These are phyloP conservation scores for Sebastolobus altivelis DNA, from an alignment of 2,797 vertebrate species.

Conservation along the genomic window DNA sequence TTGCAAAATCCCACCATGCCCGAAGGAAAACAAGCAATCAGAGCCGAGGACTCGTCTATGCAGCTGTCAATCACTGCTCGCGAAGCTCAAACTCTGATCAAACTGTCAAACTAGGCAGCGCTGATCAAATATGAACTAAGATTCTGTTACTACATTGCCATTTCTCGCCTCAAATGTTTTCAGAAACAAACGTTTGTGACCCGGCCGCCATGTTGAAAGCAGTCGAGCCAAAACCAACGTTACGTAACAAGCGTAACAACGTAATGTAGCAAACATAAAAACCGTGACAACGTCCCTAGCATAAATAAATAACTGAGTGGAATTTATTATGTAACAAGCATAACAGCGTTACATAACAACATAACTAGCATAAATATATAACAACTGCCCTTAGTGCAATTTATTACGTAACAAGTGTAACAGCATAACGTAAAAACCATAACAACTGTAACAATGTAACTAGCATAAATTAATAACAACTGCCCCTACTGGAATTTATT, in stretches of 20 bases:
- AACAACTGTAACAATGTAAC: too few species aligned
- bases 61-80: not conserved
- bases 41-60: not conserved
- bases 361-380: too few species aligned
- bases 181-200: not conserved
- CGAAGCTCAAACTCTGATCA: not conserved
- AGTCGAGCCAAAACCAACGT: not conserved
- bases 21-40: not conserved
- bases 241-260: too few species aligned
- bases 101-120: not conserved
- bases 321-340: too few species aligned
- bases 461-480: too few species aligned
- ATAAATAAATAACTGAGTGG: too few species aligned
- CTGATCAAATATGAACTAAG: not conserved
- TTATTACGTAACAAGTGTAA: too few species aligned
- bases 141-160: not conserved
- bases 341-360: too few species aligned
- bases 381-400: too few species aligned
- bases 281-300: fast-evolving
- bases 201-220: not conserved
- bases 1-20: not conserved
- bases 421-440: too few species aligned
- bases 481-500: too few species aligned
- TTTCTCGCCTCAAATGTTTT: not conserved
- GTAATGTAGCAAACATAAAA: not conserved